These are phyloP conservation scores for Caenorhabditis latens DNA, from an alignment of 1,140 invertebrate genomes.

Conservation along the genomic window DNA sequence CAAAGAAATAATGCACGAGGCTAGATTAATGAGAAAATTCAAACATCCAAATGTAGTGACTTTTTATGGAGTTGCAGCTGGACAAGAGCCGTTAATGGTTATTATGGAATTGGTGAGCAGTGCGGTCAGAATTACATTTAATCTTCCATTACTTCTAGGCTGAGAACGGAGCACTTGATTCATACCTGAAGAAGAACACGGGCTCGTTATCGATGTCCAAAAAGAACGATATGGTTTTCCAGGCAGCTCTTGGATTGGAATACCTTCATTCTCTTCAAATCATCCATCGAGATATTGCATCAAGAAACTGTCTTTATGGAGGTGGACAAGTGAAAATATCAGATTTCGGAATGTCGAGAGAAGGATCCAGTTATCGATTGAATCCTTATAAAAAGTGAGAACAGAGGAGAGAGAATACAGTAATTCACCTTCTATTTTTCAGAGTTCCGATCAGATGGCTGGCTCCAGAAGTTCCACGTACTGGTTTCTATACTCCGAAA, in stretches of 20 bases:
- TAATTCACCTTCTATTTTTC: not conserved
- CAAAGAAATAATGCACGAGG: slow-evolving; percentile 77
- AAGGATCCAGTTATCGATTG: slow-evolving; percentile 28
- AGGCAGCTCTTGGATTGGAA: slow-evolving; percentile 84
- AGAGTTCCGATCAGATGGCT: slow-evolving; percentile 63
- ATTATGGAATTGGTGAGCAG: slow-evolving; percentile 87
- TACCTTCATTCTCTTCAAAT: slow-evolving; percentile 95
- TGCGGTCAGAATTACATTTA: too few species aligned
- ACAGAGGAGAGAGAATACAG: not conserved
- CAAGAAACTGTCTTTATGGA: slow-evolving; percentile 83
- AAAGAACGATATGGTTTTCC: slow-evolving; percentile 49
- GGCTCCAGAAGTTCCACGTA: slow-evolving; percentile 61
- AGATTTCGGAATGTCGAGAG: slow-evolving; percentile 34
- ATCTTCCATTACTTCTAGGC: not conserved
- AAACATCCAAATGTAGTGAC: slow-evolving; percentile 95
- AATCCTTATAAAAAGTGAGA: slow-evolving; percentile 29
- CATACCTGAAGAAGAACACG: slow-evolving; percentile 69
- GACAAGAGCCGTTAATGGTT: slow-evolving; percentile 98
- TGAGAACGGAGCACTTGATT: slow-evolving; percentile 79
- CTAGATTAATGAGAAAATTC: slow-evolving; percentile 92
- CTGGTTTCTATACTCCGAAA: slow-evolving; percentile 29
- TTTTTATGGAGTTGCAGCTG: slow-evolving; percentile 93
- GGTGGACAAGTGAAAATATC: slow-evolving; percentile 51
- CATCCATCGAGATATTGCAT: slow-evolving; percentile 94
- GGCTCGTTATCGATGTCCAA: not conserved